phyloP scores from a whole-genome alignment of 2,797 vertebrate species.

The Ptychadena robeensis region DNA sequence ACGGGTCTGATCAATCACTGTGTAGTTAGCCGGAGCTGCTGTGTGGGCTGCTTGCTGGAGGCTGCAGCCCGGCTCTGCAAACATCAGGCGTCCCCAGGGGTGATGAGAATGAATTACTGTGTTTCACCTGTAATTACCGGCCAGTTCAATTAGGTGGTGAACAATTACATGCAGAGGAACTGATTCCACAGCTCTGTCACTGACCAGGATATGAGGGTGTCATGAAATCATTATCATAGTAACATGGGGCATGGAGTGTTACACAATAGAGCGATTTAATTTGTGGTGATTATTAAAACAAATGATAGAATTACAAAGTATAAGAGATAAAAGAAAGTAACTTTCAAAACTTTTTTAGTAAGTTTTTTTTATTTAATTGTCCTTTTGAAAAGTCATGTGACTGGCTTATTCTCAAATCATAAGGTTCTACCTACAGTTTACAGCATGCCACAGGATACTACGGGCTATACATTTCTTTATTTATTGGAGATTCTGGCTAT shows the following conservation, averaged over 20 bases:
- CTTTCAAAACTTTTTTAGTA: too few species aligned
- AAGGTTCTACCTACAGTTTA: too few species aligned
- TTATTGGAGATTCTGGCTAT: too few species aligned
- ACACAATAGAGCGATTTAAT: background rate
- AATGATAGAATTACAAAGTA: background rate
- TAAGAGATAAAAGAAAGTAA: too few species aligned
- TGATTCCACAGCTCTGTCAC: background rate
- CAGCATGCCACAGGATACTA: too few species aligned
- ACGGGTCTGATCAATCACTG: conserved; percentile 41
- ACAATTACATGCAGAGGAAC: conserved; percentile 24
- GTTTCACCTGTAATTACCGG: conserved; percentile 57
- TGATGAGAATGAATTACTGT: conserved; percentile 42
- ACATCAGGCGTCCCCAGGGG: conserved; percentile 31
- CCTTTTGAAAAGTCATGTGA: too few species aligned
- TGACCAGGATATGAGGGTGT: background rate
- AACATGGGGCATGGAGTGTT: background rate
- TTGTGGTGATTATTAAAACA: background rate
- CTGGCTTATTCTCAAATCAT: too few species aligned
- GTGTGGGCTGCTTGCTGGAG: conserved; percentile 28
- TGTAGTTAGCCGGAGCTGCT: conserved; percentile 13
- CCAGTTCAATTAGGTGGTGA: conserved; percentile 53
- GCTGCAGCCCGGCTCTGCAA: conserved; percentile 2
- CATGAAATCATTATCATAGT: conserved; percentile 16
- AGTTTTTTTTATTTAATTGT: too few species aligned
- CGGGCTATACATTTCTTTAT: too few species aligned